These are phyloP conservation scores for Setophaga petechia DNA, from an alignment of 2,113 vertebrate genomes.

Conservation along the genomic window DNA sequence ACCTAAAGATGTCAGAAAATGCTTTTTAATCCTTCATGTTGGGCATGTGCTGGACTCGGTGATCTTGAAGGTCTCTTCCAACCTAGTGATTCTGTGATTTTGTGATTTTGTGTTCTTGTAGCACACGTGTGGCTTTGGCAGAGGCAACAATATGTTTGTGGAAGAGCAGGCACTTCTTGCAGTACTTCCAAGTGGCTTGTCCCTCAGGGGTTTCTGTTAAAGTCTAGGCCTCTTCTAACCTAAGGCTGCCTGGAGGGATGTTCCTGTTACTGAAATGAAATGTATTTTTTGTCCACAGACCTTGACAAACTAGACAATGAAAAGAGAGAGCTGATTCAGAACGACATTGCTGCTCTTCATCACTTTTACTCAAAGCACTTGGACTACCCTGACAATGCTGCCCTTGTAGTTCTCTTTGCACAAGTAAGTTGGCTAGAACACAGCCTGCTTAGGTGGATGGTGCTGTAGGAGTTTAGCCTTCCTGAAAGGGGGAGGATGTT, in stretches of 20 bases:
- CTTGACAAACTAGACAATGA: conserved; percentile 91
- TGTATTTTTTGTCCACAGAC: conserved; percentile 77
- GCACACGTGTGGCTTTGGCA: accelerated
- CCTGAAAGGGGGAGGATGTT: neutral
- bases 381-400: conserved; percentile 82
- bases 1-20: neutral
- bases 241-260: neutral
- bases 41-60: neutral
- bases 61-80: neutral
- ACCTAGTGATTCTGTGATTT: neutral
- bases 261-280: neutral
- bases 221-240: neutral
- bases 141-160: neutral
- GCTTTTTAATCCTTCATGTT: neutral
- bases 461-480: neutral
- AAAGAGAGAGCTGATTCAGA: conserved; percentile 85
- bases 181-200: neutral
- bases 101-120: neutral
- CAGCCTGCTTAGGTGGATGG: neutral
- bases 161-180: neutral
- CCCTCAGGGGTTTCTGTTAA: neutral
- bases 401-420: conserved; percentile 86
- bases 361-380: conserved; percentile 94
- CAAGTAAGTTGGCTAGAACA: conserved; percentile 79
- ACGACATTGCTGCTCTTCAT: conserved; percentile 86